Evolutionary conservation across 2,797 vertebrate genomes (phyloP), one percentile per base, ranked within the genome.

Genomic region (Tinamus major): DNA sequence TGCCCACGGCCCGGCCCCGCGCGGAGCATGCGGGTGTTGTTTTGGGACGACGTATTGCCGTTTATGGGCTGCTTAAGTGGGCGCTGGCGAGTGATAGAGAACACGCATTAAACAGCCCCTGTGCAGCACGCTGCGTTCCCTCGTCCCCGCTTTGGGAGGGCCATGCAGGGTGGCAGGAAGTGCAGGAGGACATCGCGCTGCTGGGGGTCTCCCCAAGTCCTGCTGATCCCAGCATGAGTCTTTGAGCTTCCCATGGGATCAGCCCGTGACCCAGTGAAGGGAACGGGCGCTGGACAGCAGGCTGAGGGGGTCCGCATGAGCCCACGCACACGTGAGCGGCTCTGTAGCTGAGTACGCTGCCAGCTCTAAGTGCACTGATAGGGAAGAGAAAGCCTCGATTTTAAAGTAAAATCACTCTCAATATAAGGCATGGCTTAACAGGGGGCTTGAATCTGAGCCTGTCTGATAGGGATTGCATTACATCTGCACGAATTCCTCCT

Each of bases 21-120:
- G 84, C 80, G 75, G 89, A 96, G 84, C 8, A 80, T 68, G 87
- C 41, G 33, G 92, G 91, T 96, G 96, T 97, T 95, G 92, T 91
- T 96, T 97, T 93, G 82, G 79, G 95, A 87, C 95, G 82, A 84
- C 95, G 26, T 93, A 95, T 94, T 85, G 94, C 85, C 35, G 81
- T 93, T 95, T 95, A 95, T 94, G 93, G 94, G 95, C 95, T 95
- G 89, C 83, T 95, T 94, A 92, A 95, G 89, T 85, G 72, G 51
- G 44, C 0, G 27, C 53, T 92, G 79, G 84, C 76, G 93, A 96
- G 68, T 94, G 92, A 96, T 85, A 92, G 96, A 87, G 84, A 87
- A 92, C 39, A 80, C 26, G 78, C 31, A 74, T 92, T 90, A 90
- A 97, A 92, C 96, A 87, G 87, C 80, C 44, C 94, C 72, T 91